These are phyloP conservation scores for Nematostella vectensis DNA, from an alignment of 92 coral and sea anemone genomes.

Conservation along the genomic window DNA sequence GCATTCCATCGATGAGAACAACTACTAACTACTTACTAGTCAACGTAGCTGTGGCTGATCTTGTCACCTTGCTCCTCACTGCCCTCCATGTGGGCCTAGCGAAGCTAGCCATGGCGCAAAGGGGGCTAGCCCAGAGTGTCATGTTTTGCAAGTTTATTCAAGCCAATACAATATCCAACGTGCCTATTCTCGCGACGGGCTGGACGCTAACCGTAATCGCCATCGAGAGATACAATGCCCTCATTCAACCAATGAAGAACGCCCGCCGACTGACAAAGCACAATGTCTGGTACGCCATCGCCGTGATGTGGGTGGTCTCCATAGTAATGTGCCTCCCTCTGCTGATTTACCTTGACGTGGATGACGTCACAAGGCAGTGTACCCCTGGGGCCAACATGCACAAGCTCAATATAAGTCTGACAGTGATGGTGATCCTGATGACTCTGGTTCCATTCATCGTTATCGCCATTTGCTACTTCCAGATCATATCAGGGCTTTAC, in stretches of 20 bases:
- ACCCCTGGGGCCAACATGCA: conserved; percentile 5
- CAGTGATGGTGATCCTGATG: background rate
- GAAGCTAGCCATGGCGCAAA: background rate
- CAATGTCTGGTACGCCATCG: conserved; percentile 10
- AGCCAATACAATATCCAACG: conserved; percentile 17
- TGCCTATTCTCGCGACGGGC: conserved; percentile 15
- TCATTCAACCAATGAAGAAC: conserved; percentile 6
- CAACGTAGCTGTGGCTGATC: conserved; percentile 32
- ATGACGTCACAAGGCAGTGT: conserved; percentile 9
- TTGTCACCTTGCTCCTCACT: conserved; percentile 19
- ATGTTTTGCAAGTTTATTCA: conserved; percentile 23
- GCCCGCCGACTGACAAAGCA: conserved; percentile 1
- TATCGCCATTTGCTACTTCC: conserved; percentile 12
- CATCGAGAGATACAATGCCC: conserved; percentile 19
- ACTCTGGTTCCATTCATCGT: conserved; percentile 13
- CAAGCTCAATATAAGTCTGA: background rate
- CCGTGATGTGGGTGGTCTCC: conserved; percentile 17
- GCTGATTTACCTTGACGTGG: conserved; percentile 11
- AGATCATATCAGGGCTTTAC: conserved; percentile 18
- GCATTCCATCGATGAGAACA: conserved; percentile 13
- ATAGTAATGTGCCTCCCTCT: conserved; percentile 12
- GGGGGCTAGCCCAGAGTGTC: conserved; percentile 3
- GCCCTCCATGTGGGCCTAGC: conserved; percentile 11
- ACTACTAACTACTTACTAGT: conserved; percentile 25
- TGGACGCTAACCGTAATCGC: conserved; percentile 17